Conservation (phyloP, 64 coral and sea anemone species). For the Montipora capricornis region DNA sequence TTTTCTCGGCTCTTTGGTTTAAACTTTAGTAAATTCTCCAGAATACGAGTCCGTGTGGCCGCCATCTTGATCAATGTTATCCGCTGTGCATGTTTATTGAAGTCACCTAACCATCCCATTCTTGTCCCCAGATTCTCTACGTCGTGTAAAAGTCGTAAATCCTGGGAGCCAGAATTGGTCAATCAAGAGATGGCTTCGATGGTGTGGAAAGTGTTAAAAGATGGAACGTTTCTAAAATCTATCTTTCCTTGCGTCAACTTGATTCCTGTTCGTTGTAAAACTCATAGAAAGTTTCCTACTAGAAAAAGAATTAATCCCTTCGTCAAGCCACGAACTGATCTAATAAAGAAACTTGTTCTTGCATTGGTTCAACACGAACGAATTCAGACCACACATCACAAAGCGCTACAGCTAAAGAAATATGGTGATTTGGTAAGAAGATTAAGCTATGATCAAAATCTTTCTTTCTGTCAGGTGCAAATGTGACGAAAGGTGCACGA, state of each 20-base stretch:
- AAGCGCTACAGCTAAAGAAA: constrained; percentile 91
- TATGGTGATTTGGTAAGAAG: constrained; percentile 91
- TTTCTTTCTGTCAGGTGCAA: neutral
- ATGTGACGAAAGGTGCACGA: too few relatives aligned
- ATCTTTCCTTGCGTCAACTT: constrained; percentile 61
- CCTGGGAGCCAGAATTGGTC: neutral
- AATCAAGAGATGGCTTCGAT: constrained; percentile 73
- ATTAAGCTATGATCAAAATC: neutral
- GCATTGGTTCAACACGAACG: constrained; percentile 93
- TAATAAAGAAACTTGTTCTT: constrained; percentile 89
- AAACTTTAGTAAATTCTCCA: constrained; percentile 92
- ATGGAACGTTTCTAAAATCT: constrained; percentile 46
- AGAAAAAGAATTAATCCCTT: constrained; percentile 86
- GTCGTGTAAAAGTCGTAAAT: neutral
- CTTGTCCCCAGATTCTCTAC: too few relatives aligned
- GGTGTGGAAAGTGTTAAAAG: constrained; percentile 31
- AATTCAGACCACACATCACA: constrained; percentile 92
- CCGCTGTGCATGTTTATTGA: neutral
- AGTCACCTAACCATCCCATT: neutral
- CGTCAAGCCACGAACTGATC: constrained; percentile 87
- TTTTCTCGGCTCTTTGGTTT: constrained; percentile 87
- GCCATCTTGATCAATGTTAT: constrained; percentile 62
- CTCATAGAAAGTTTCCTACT: constrained; percentile 89
- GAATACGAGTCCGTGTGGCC: constrained; percentile 78
- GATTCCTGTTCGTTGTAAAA: constrained; percentile 75